These are phyloP conservation scores for Lonchura striata DNA, from an alignment of 2,113 vertebrate genomes.

Conservation along the genomic window DNA sequence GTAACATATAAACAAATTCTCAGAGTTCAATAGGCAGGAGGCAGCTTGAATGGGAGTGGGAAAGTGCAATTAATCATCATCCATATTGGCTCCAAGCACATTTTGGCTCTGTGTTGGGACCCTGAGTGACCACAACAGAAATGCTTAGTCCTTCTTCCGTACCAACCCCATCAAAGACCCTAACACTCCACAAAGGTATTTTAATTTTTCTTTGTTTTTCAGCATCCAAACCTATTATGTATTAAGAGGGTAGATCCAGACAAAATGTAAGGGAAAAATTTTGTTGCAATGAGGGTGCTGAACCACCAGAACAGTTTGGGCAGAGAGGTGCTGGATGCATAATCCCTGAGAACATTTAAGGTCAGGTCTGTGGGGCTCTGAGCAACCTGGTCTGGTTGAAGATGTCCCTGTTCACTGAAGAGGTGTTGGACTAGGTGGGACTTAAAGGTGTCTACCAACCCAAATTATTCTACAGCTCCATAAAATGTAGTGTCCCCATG, in stretches of 20 bases:
- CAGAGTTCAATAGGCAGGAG: not conserved
- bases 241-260: not conserved
- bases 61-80: not conserved
- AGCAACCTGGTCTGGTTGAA: not conserved
- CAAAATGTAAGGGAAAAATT: not conserved
- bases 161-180: not conserved
- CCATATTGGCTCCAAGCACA: not conserved
- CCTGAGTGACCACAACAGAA: not conserved
- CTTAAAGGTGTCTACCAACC: not conserved
- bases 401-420: not conserved
- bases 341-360: not conserved
- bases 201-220: not conserved
- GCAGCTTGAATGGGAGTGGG: not conserved
- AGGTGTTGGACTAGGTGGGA: not conserved
- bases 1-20: not conserved
- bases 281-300: not conserved
- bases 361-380: not conserved
- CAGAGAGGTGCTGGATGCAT: not conserved
- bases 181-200: not conserved
- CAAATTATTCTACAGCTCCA: not conserved
- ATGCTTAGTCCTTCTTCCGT: not conserved
- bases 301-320: not conserved
- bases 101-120: not conserved
- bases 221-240: not conserved
- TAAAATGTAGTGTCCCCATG: not conserved